Percentiles rank a stretch among this genome's conserved stretches.
Evolutionary conservation across 2,888 invertebrate species (phyloP).

Genomic region (Eupeodes luniger): DNA sequence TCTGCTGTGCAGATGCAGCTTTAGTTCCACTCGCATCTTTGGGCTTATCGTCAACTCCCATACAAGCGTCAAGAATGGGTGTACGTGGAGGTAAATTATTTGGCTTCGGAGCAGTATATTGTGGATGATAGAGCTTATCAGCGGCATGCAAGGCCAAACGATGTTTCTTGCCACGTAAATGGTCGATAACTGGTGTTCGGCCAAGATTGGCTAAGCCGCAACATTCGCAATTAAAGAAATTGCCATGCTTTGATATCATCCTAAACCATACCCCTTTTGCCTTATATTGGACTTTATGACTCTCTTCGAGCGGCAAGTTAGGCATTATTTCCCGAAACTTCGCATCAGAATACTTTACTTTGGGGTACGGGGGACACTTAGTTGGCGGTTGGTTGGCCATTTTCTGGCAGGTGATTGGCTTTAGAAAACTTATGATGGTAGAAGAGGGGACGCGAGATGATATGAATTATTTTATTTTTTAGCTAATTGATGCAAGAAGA

Average conservation of each 20-base stretch:
- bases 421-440: not conserved
- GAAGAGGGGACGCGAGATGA: not conserved
- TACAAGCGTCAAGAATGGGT: constrained; percentile 27
- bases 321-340: constrained; percentile 77
- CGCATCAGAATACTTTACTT: constrained; percentile 52
- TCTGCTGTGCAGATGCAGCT: not conserved
- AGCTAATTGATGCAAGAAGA: not conserved
- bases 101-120: constrained; percentile 76
- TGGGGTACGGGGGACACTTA: constrained; percentile 63
- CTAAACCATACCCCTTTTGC: constrained; percentile 74
- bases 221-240: constrained; percentile 78
- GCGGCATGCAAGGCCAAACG: constrained; percentile 77
- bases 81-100: constrained; percentile 18
- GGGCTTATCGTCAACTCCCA: constrained; percentile 4
- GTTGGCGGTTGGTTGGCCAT: constrained; percentile 33
- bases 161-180: constrained; percentile 81
- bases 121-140: constrained; percentile 77
- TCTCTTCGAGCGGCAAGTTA: constrained; percentile 77
- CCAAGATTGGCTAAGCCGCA: constrained; percentile 79
- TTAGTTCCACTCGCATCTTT: constrained; percentile 1
- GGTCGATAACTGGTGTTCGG: constrained; percentile 79
- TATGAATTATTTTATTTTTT: not conserved
- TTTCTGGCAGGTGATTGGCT: not conserved
- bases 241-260: constrained; percentile 72
- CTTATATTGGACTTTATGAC: constrained; percentile 78